A percentile compares a stretch with the other conserved stretches of the same genome.
phyloP scores from a whole-genome alignment of 1,140 invertebrate genomes.

The Melanaphis sacchari region DNA sequence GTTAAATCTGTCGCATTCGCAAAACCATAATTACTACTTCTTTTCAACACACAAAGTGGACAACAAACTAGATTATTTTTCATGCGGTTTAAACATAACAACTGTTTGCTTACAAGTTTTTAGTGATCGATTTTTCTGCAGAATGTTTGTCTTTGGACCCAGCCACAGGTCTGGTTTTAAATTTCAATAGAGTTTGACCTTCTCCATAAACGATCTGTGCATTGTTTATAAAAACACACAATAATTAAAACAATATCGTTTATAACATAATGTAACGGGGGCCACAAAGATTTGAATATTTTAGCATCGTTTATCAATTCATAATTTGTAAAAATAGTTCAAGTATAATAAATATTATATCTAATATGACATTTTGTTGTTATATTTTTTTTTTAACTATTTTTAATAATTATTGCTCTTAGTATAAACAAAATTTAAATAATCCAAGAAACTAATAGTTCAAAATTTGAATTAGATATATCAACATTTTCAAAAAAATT shows the following conservation, averaged over 20 bases:
- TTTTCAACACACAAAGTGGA: conserved; percentile 26
- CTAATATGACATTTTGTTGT: no score
- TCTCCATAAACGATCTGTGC: background rate
- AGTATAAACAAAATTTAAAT: no score
- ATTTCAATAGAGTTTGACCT: conserved; percentile 6
- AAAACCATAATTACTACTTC: conserved; percentile 44
- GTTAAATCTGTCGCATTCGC: conserved; percentile 48
- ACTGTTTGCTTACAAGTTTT: conserved; percentile 38
- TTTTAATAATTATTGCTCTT: no score
- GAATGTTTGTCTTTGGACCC: background rate
- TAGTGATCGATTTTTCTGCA: background rate
- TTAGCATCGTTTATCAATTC: no score
- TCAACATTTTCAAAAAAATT: no score
- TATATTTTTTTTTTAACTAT: no score
- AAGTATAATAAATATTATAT: no score
- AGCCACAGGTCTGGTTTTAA: background rate
- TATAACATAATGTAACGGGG: no score
- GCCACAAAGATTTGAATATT: no score
- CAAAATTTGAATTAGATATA: no score
- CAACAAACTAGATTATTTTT: conserved; percentile 12
- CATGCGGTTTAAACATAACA: background rate
- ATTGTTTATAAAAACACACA: background rate
- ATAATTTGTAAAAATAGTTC: no score
- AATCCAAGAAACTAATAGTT: no score
- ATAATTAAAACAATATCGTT: background rate